Evolutionary conservation across 2,797 vertebrate species (phyloP).

Genomic region (Knipowitschia caucasica): DNA sequence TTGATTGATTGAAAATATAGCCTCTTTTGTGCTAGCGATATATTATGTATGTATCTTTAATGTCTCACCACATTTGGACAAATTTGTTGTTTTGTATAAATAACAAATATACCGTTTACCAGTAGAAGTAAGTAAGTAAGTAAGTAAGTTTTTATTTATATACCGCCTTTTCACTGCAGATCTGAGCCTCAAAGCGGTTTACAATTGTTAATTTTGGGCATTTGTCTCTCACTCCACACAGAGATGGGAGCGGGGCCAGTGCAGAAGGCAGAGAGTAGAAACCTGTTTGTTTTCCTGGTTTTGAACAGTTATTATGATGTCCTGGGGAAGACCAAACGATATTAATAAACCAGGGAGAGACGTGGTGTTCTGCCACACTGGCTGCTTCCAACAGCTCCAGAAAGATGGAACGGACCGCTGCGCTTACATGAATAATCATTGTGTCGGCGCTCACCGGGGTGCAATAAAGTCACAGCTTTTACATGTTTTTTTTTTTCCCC

Average conservation of each 20-base stretch:
- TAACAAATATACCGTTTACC: too few species aligned
- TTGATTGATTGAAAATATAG: too few species aligned
- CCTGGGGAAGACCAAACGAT: conserved; percentile 7
- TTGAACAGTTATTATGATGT: conserved; percentile 5
- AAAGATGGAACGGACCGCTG: conserved; percentile 39
- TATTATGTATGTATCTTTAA: too few species aligned
- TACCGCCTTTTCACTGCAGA: too few species aligned
- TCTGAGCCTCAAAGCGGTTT: too few species aligned
- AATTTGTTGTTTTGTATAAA: too few species aligned
- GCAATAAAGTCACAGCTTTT: conserved; percentile 45
- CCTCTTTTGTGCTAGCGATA: too few species aligned
- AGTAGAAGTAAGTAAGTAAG: too few species aligned
- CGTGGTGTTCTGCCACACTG: conserved; percentile 22
- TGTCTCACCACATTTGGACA: too few species aligned
- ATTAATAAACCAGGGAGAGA: conserved; percentile 5
- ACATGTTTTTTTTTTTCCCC: conserved; percentile 13
- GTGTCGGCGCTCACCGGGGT: conserved; percentile 39
- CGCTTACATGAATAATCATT: conserved; percentile 49
- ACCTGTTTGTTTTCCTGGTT: neutral
- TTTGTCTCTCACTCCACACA: too few species aligned
- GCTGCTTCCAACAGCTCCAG: conserved; percentile 25
- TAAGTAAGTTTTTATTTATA: too few species aligned
- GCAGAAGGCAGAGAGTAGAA: neutral
- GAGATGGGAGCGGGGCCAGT: neutral
- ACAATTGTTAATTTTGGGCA: too few species aligned